These are phyloP conservation scores for Halesus radiatus DNA, from an alignment of 1,140 invertebrate genomes.

Conservation along the genomic window DNA sequence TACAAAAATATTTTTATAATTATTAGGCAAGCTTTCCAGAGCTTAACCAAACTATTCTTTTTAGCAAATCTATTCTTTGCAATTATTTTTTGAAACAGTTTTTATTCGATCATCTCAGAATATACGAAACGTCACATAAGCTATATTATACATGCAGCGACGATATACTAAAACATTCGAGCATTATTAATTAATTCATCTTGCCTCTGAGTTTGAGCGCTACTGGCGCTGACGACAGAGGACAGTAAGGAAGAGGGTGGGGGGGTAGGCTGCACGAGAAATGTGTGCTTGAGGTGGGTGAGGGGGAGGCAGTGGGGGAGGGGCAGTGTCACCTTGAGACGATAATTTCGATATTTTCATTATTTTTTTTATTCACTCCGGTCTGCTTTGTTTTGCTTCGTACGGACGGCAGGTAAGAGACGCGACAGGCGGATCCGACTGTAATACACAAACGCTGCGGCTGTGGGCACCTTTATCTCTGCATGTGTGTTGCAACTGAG, in stretches of 20 bases:
- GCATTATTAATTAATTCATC: not conserved
- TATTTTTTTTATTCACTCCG: slow-evolving; percentile 32
- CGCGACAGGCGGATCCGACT: not conserved
- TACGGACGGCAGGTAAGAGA: slow-evolving; percentile 26
- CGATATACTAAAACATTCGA: no score
- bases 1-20: no score
- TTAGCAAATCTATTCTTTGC: no score
- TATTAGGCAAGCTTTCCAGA: no score
- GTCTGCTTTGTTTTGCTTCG: slow-evolving; percentile 10
- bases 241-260: no score
- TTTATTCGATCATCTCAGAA: no score
- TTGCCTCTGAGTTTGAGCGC: not conserved
- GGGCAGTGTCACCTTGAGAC: slow-evolving; percentile 35
- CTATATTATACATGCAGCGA: no score
- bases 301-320: not conserved
- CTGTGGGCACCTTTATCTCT: not conserved
- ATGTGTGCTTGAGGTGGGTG: not conserved
- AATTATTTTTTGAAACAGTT: no score
- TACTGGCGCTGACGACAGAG: not conserved
- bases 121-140: no score
- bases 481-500: not conserved
- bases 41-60: no score
- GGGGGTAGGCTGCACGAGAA: no score
- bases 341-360: slow-evolving; percentile 41
- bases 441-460: no score